Evolutionary conservation across 2,888 invertebrate species (phyloP).

Genomic region (Nineta flava): DNA sequence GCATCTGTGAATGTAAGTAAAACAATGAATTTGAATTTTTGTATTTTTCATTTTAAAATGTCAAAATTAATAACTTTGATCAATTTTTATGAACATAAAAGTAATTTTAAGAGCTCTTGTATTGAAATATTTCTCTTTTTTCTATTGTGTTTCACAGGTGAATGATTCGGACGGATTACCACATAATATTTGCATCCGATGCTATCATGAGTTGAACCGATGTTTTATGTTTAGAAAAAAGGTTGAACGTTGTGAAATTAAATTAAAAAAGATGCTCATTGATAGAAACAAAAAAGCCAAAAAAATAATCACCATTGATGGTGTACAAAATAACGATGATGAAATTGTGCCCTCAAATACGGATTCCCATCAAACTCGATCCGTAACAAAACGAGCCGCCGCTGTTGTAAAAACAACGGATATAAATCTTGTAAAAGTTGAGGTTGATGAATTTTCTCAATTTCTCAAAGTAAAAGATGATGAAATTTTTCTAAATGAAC

Average conservation of each 20-base stretch:
- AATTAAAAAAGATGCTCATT: slow-evolving; percentile 20
- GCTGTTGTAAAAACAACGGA: slow-evolving; percentile 12
- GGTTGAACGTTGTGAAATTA: slow-evolving; percentile 23
- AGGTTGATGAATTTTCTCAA: not conserved
- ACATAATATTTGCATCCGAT: slow-evolving; percentile 25
- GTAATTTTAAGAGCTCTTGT: too few species aligned
- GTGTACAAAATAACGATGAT: slow-evolving; percentile 20
- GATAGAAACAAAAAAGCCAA: slow-evolving; percentile 11
- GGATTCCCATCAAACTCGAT: slow-evolving; percentile 3
- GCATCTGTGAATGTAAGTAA: slow-evolving; percentile 21
- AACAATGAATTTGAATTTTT: slow-evolving; percentile 6
- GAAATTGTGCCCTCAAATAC: slow-evolving; percentile 14
- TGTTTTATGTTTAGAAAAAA: slow-evolving; percentile 27
- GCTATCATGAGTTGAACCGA: slow-evolving; percentile 26
- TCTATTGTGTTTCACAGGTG: slow-evolving; percentile 24
- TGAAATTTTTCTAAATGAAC: slow-evolving; percentile 15
- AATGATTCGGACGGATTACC: slow-evolving; percentile 25
- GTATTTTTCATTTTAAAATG: too few species aligned
- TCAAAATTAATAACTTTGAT: too few species aligned
- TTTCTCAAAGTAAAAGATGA: not conserved
- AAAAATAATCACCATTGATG: slow-evolving; percentile 11
- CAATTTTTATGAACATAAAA: too few species aligned
- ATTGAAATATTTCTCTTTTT: too few species aligned
- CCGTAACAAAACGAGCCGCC: not conserved
- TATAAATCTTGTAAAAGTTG: slow-evolving; percentile 10